phyloP scores from a whole-genome alignment of 2,797 vertebrate species.

The Diplodus sargus region DNA sequence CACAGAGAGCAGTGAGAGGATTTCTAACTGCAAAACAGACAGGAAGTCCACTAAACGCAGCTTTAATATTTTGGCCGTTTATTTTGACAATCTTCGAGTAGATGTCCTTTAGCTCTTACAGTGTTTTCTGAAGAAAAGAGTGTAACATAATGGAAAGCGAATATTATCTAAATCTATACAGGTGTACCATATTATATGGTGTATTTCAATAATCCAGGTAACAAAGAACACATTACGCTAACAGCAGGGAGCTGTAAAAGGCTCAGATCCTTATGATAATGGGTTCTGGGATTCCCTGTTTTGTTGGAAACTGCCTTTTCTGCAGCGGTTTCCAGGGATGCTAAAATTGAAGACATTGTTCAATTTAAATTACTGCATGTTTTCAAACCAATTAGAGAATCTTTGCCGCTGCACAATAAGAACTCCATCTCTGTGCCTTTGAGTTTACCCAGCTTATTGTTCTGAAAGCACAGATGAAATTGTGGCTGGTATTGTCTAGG shows the following conservation, averaged over 20 bases:
- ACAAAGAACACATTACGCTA: conserved; percentile 20
- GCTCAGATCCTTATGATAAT: conserved; percentile 22
- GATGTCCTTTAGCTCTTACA: too few species aligned
- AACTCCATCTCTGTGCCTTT: conserved; percentile 25
- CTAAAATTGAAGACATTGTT: conserved; percentile 47
- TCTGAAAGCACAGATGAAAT: conserved; percentile 5
- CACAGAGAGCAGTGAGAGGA: too few species aligned
- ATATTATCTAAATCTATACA: conserved; percentile 1
- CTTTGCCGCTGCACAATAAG: conserved; percentile 33
- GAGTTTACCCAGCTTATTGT: conserved; percentile 30
- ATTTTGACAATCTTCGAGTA: too few species aligned
- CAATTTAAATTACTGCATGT: conserved; percentile 34
- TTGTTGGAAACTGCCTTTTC: conserved; percentile 12
- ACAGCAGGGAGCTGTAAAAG: conserved; percentile 19
- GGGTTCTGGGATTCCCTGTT: not conserved
- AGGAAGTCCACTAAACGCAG: too few species aligned
- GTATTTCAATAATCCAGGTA: not conserved
- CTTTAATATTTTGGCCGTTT: too few species aligned
- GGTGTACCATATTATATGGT: not conserved
- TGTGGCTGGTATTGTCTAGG: conserved; percentile 18
- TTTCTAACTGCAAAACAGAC: too few species aligned
- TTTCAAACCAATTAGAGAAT: conserved; percentile 53
- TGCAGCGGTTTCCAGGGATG: conserved; percentile 26
- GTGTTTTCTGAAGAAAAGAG: too few species aligned
- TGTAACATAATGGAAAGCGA: too few species aligned